These are phyloP conservation scores for Nebria salina DNA, from an alignment of 2,888 invertebrate species.

Conservation along the genomic window DNA sequence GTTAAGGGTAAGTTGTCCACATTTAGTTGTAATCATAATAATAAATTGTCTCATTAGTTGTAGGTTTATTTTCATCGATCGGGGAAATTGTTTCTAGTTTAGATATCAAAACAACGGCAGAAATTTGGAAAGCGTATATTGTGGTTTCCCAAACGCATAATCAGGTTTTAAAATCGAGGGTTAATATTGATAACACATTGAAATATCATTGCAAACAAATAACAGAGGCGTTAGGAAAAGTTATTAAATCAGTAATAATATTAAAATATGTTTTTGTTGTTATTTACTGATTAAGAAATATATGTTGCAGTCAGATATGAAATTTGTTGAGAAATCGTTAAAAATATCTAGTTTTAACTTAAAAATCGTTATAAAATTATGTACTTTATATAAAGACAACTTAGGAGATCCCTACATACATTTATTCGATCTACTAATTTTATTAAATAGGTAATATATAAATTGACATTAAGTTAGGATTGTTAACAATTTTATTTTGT, in stretches of 20 bases:
- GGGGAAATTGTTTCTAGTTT: constrained; percentile 34
- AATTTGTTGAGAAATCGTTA: constrained; percentile 32
- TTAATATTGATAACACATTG: constrained; percentile 23
- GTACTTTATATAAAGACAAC: constrained; percentile 17
- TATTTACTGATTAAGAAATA: no score
- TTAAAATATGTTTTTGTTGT: no score
- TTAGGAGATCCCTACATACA: constrained; percentile 9
- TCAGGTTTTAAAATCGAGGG: constrained; percentile 20
- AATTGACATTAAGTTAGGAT: background rate
- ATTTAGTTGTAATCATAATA: background rate
- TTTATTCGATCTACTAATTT: constrained; percentile 28
- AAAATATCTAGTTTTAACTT: constrained; percentile 38
- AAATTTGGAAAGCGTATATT: constrained; percentile 40
- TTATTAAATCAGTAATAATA: constrained; percentile 4
- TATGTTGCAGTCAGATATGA: constrained; percentile 29
- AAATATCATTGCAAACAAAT: constrained; percentile 32
- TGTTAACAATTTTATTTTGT: background rate
- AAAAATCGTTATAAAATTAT: constrained; percentile 40
- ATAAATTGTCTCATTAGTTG: constrained; percentile 16
- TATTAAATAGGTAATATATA: constrained; percentile 20
- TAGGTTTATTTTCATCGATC: constrained; percentile 21
- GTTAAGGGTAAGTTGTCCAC: constrained; percentile 24
- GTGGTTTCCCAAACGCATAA: constrained; percentile 31
- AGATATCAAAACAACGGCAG: constrained; percentile 43
- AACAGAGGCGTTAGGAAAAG: constrained; percentile 6